Conservation (phyloP, 37 sponge, comb jelly and placozoan species). For the Axinella damicornis region DNA sequence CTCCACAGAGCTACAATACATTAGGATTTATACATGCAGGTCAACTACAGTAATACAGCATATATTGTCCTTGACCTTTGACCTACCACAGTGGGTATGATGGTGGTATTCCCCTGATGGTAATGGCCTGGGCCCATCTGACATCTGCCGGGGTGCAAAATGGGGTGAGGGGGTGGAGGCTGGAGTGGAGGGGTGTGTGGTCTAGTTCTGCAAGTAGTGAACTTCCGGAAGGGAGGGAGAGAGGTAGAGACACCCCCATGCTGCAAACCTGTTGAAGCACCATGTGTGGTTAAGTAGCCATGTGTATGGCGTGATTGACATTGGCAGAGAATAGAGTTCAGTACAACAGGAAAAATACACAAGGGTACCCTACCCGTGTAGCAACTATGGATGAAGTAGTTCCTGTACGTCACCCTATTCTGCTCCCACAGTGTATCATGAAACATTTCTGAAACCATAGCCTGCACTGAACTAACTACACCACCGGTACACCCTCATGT, state of each 20-base stretch:
- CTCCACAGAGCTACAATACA: slow-evolving; percentile 14
- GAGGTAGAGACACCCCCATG: slow-evolving; percentile 25
- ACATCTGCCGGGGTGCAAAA: slow-evolving; percentile 21
- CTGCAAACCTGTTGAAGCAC: slow-evolving; percentile 15
- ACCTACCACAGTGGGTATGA: slow-evolving; percentile 40
- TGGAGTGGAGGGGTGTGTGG: slow-evolving; percentile 22
- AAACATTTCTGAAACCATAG: no score
- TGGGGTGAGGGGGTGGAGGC: slow-evolving; percentile 49
- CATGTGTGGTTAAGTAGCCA: background rate
- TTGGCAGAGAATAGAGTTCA: no score
- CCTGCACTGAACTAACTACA: no score
- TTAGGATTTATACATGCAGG: no score
- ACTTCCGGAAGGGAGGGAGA: slow-evolving; percentile 15
- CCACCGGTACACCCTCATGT: background rate
- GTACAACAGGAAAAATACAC: background rate
- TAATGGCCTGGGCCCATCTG: slow-evolving; percentile 33
- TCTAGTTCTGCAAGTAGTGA: slow-evolving; percentile 12
- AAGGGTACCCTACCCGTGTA: no score
- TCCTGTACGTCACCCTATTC: no score
- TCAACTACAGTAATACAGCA: no score
- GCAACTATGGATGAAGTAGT: no score
- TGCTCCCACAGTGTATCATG: no score
- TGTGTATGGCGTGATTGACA: background rate
- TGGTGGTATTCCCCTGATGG: slow-evolving; percentile 55
- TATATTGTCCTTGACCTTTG: no score